phyloP scores from a whole-genome alignment of 2,113 vertebrate species.

The Lepisosteus oculatus region DNA sequence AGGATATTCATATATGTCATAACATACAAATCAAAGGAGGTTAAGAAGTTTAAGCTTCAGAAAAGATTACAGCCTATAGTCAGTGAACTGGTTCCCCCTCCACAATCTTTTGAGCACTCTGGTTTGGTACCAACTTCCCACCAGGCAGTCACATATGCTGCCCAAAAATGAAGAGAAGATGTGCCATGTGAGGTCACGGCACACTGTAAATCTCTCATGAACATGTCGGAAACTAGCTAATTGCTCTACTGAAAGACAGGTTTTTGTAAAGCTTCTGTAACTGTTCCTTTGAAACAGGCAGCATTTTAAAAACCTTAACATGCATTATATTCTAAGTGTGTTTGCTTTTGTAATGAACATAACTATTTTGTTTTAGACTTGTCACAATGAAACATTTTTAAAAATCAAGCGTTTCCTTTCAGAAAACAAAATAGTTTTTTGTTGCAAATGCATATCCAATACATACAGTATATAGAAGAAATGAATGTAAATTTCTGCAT shows the following conservation, averaged over 20 bases:
- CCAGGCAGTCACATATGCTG: background rate
- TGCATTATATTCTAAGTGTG: background rate
- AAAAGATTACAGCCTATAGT: conserved; percentile 5
- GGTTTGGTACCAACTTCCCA: too few relatives aligned
- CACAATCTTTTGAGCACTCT: background rate
- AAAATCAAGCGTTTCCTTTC: too few relatives aligned
- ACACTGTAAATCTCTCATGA: too few relatives aligned
- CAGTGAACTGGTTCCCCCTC: conserved; percentile 9
- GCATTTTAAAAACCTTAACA: background rate
- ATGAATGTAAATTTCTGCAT: too few relatives aligned
- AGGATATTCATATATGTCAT: background rate
- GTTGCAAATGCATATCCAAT: too few relatives aligned
- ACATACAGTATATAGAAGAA: too few relatives aligned
- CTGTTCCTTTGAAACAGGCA: background rate
- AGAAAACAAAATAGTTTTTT: too few relatives aligned
- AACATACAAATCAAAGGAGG: conserved; percentile 15
- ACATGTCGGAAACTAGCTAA: conserved; percentile 3
- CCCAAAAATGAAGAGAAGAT: background rate
- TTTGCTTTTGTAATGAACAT: background rate
- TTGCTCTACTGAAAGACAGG: conserved; percentile 18
- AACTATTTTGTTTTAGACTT: too few relatives aligned
- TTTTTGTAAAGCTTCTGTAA: background rate
- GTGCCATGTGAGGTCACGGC: background rate
- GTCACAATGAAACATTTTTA: too few relatives aligned
- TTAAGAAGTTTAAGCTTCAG: conserved; percentile 19